A percentile compares a stretch with the other conserved stretches of the same genome.
These are phyloP conservation scores for Maconellicoccus hirsutus DNA, from an alignment of 1,140 invertebrate genomes.

Conservation along the genomic window DNA sequence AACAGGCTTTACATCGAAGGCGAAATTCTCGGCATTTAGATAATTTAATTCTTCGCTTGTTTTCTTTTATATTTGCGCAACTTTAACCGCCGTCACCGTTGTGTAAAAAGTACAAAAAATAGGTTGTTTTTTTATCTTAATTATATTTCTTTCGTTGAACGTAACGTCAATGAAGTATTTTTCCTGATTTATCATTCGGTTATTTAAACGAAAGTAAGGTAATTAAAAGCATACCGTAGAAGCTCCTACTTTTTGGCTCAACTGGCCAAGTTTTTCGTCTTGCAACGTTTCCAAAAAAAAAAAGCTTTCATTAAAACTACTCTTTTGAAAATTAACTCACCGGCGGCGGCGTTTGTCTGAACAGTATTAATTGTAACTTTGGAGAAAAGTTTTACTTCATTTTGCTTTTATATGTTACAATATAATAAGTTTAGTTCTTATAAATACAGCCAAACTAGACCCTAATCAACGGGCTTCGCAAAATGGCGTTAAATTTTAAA, in stretches of 20 bases:
- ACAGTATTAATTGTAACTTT: conserved; percentile 1
- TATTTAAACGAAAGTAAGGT: no score
- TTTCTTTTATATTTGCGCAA: neutral
- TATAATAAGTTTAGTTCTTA: conserved; percentile 4
- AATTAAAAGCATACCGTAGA: no score
- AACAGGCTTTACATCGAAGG: neutral
- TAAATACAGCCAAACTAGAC: neutral
- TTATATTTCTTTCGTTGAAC: no score
- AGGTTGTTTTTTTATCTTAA: no score
- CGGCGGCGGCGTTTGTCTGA: neutral
- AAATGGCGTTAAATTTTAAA: no score
- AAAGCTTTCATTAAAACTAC: neutral
- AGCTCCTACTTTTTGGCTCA: no score
- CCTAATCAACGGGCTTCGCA: neutral
- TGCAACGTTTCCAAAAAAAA: neutral
- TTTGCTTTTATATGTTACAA: neutral
- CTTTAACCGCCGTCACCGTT: no score
- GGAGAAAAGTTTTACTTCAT: neutral
- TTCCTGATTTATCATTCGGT: no score
- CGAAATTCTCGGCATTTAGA: neutral
- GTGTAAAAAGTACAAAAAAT: no score
- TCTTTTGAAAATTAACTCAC: neutral
- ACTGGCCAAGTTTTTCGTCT: no score
- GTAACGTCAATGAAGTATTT: no score
- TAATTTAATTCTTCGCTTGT: neutral